Evolutionary conservation across 2,797 vertebrate species (phyloP).

Genomic region (Cheracebus regulus): DNA sequence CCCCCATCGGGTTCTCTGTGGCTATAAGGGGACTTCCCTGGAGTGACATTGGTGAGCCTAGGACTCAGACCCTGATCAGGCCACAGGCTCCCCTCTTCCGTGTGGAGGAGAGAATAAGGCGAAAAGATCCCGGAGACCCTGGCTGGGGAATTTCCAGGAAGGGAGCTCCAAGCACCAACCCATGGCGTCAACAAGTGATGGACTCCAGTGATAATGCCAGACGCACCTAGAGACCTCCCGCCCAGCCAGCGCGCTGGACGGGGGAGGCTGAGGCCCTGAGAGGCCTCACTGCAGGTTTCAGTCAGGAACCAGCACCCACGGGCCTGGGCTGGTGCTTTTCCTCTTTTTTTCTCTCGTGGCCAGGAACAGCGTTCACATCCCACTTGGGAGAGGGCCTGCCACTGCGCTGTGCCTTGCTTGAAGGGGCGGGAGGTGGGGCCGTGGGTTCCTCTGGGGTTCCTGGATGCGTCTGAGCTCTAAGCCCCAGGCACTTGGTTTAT

Average conservation of each 20-base stretch:
- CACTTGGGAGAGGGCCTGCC: not conserved
- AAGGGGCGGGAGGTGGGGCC: not conserved
- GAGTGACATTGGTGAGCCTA: not conserved
- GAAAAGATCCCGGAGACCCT: not conserved
- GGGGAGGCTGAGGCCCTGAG: not conserved
- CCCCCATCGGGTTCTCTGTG: not conserved
- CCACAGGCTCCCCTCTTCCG: not conserved
- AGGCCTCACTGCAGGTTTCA: not conserved
- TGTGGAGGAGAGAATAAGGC: not conserved
- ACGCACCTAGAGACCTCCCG: not conserved
- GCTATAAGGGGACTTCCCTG: not conserved
- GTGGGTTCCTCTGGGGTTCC: not conserved
- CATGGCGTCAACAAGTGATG: not conserved
- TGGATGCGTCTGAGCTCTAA: constrained; percentile 5
- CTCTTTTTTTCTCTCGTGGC: not conserved
- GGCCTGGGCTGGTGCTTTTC: not conserved
- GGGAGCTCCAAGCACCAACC: not conserved
- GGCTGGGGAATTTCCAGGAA: not conserved
- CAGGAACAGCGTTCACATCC: not conserved
- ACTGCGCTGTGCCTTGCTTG: not conserved
- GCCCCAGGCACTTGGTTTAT: not conserved
- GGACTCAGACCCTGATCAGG: not conserved
- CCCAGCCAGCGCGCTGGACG: not conserved
- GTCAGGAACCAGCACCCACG: not conserved
- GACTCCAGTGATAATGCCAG: not conserved